Evolutionary conservation across 2,113 vertebrate species (phyloP).

Genomic region (Salminus brasiliensis): DNA sequence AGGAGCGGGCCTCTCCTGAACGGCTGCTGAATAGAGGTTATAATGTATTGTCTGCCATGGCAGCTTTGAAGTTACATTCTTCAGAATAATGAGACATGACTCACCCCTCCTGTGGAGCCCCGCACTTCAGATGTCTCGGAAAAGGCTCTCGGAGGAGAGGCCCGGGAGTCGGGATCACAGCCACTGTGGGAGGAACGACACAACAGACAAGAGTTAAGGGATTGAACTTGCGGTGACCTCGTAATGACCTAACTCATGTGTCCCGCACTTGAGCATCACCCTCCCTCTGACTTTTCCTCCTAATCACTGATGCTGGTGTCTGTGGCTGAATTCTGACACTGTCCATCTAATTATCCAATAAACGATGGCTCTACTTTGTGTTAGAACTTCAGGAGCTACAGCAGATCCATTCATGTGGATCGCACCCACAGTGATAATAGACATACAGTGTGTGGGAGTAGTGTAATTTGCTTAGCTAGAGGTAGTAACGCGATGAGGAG

Average conservation of each 20-base stretch:
- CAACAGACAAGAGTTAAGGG: not conserved
- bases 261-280: not conserved
- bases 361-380: no score
- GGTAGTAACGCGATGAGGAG: no score
- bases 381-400: no score
- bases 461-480: no score
- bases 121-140: constrained; percentile 11
- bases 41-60: constrained; percentile 36
- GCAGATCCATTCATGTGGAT: no score
- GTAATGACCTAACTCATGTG: not conserved
- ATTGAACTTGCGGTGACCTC: constrained; percentile 5
- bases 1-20: constrained; percentile 8
- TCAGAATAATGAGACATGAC: constrained; percentile 47
- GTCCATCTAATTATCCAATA: not conserved
- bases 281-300: not conserved
- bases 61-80: constrained; percentile 39
- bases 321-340: not conserved
- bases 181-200: constrained; percentile 24
- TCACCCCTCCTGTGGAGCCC: constrained; percentile 18
- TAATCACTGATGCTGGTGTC: not conserved
- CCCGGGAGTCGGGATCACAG: not conserved
- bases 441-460: no score
- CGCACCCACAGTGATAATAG: no score
- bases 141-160: not conserved
- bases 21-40: constrained; percentile 7